These are phyloP conservation scores for Agapornis roseicollis DNA, from an alignment of 2,113 vertebrate species.

Conservation along the genomic window DNA sequence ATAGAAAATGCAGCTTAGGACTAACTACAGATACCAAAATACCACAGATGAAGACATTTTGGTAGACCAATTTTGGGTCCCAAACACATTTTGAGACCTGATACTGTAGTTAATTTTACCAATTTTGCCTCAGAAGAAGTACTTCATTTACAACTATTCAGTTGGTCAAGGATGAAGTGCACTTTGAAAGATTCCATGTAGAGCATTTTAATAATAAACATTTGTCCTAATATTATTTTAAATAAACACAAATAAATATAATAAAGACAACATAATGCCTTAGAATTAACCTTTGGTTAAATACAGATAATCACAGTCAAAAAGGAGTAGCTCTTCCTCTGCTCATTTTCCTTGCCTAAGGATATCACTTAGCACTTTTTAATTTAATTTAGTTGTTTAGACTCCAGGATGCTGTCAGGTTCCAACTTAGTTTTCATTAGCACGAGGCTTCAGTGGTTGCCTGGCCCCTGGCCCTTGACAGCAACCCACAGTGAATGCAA, in stretches of 20 bases:
- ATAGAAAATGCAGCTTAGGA: neutral
- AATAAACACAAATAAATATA: neutral
- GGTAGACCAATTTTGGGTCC: neutral
- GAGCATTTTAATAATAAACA: slow-evolving; percentile 27
- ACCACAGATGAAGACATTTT: neutral
- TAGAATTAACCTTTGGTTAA: slow-evolving; percentile 52
- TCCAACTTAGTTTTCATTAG: neutral
- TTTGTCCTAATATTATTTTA: slow-evolving; percentile 36
- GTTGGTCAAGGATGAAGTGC: slow-evolving; percentile 19
- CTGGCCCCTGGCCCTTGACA: neutral
- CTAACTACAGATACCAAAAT: slow-evolving; percentile 1
- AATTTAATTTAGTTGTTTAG: neutral
- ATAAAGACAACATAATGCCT: neutral
- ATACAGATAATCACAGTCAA: neutral
- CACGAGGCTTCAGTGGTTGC: neutral
- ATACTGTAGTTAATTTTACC: neutral
- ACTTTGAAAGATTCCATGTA: neutral
- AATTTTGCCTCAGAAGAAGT: slow-evolving; percentile 1
- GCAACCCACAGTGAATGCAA: neutral
- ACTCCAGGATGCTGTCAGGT: neutral
- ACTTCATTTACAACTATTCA: slow-evolving; percentile 42
- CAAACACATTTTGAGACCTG: neutral
- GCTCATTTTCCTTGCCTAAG: neutral
- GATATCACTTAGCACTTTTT: neutral
- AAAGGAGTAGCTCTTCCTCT: neutral